These are phyloP conservation scores for Drosophila formosana DNA, from an alignment of 2,888 invertebrate genomes.

Conservation along the genomic window DNA sequence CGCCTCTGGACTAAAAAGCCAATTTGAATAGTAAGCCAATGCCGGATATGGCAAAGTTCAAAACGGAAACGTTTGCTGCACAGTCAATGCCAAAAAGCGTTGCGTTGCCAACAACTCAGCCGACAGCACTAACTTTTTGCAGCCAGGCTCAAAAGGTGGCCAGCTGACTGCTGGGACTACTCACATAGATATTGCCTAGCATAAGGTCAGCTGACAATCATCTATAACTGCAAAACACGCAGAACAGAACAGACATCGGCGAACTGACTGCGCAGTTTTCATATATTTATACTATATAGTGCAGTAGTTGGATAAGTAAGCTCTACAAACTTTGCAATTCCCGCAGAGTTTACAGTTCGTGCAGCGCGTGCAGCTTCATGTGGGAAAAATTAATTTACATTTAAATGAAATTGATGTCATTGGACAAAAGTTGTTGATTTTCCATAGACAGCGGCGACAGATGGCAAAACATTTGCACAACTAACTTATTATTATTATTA, in stretches of 20 bases:
- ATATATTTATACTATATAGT: slow-evolving; percentile 38
- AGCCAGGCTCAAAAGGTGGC: slow-evolving; percentile 27
- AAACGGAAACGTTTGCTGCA: slow-evolving; percentile 72
- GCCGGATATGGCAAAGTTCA: slow-evolving; percentile 73
- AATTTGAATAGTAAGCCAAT: slow-evolving; percentile 72
- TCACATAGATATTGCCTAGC: slow-evolving; percentile 15
- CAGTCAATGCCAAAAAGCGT: slow-evolving; percentile 61
- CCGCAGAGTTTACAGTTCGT: not conserved
- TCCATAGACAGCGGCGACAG: slow-evolving; percentile 18
- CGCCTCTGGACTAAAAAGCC: slow-evolving; percentile 40
- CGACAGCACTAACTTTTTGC: slow-evolving; percentile 40
- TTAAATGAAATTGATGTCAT: slow-evolving; percentile 63
- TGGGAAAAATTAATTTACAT: slow-evolving; percentile 68
- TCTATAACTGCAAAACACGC: slow-evolving; percentile 51
- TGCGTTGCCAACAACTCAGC: slow-evolving; percentile 38
- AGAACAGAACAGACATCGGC: slow-evolving; percentile 25
- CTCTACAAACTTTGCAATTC: slow-evolving; percentile 55
- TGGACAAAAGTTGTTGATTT: slow-evolving; percentile 52
- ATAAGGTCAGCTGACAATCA: slow-evolving; percentile 46
- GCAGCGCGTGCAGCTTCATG: slow-evolving; percentile 19
- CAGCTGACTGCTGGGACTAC: not conserved
- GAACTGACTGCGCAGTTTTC: slow-evolving; percentile 21
- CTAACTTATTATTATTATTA: slow-evolving; percentile 34
- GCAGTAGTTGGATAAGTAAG: slow-evolving; percentile 55
- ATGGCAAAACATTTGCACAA: slow-evolving; percentile 49